phyloP scores from a whole-genome alignment of 2,797 vertebrate genomes.

The Anabacerthia variegaticeps region DNA sequence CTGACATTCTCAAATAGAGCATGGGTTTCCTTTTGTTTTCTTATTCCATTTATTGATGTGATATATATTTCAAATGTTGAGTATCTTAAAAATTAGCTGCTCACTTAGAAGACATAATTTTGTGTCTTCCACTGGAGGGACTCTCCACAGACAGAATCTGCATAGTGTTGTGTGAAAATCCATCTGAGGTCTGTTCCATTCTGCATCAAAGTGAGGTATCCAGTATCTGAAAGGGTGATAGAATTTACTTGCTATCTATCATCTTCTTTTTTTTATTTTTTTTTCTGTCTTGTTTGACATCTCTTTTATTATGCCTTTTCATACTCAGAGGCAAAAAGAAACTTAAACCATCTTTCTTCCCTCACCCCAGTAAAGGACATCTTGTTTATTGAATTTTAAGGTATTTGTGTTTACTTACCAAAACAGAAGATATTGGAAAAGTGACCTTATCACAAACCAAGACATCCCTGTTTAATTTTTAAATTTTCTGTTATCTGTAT shows the following conservation, averaged over 20 bases:
- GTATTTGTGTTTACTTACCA: not conserved
- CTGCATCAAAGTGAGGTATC: not conserved
- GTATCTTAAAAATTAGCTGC: not conserved
- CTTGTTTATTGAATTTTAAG: not conserved
- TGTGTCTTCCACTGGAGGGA: accelerated
- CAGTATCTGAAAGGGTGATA: not conserved
- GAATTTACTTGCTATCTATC: not conserved
- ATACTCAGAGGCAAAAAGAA: not conserved
- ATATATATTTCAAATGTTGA: not conserved
- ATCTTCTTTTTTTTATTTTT: not conserved
- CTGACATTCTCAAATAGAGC: not conserved
- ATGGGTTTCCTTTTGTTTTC: not conserved
- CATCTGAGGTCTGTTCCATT: accelerated
- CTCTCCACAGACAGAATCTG: not conserved
- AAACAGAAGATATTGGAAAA: not conserved
- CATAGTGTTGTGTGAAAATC: not conserved
- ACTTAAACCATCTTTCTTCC: not conserved
- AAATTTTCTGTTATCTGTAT: not conserved
- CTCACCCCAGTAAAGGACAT: not conserved
- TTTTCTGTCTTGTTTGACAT: not conserved
- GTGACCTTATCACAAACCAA: not conserved
- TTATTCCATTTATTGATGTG: not conserved
- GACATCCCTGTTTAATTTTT: not conserved
- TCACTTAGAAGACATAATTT: not conserved
- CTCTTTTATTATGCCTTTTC: not conserved